Base-by-base conservation (phyloP, 2,113 vertebrate species). In the Deroptyus accipitrinus region DNA sequence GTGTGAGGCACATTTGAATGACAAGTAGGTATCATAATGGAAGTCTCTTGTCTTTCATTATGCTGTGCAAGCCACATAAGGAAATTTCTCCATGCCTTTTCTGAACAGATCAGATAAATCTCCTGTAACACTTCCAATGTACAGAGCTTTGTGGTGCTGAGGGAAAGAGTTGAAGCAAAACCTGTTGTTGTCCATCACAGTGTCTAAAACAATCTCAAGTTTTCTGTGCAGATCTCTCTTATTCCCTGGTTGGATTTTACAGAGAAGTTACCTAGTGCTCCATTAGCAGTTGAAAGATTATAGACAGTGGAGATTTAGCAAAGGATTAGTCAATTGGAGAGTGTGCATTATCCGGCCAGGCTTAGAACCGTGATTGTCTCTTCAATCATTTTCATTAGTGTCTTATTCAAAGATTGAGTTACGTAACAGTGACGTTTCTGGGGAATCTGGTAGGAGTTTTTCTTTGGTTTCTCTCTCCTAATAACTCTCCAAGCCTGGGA, bases 361-460 rank as follows among this genome's bases (percentile, higher is more conserved):
- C 98, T 99, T 99, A 98, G 97, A 98, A 95, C 97, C 66, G 70
- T 96, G 94, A 98, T 98, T 98, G 98, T 98, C 97, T 98, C 97
- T 95, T 94, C 97, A 96, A 96, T 98, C 95, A 80, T 98, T 99
- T 99, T 99, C 98, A 98, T 98, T 98, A 98, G 98, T 98, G 98
- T 98, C 98, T 98, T 98, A 98, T 98, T 98, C 97, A 97, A 94
- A 99, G 98, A 98, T 98, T 52, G 86, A 98, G 98, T 99, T 98
- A 98, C 88, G 92, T 98, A 99, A 99, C 96, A 95, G 67, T 97
- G 98, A 98, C 97, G 95, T 96, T 95, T 91, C 94, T 77, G 86
- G 93, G 92, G 97, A 97, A 97, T 98, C 97, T 94, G 92, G 77
- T 93, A 85, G 85, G 82, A 95, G 73, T 93, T 96, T 95, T 96